These are phyloP conservation scores for Drosophila histrio DNA, from an alignment of 2,888 invertebrate genomes.

Conservation along the genomic window DNA sequence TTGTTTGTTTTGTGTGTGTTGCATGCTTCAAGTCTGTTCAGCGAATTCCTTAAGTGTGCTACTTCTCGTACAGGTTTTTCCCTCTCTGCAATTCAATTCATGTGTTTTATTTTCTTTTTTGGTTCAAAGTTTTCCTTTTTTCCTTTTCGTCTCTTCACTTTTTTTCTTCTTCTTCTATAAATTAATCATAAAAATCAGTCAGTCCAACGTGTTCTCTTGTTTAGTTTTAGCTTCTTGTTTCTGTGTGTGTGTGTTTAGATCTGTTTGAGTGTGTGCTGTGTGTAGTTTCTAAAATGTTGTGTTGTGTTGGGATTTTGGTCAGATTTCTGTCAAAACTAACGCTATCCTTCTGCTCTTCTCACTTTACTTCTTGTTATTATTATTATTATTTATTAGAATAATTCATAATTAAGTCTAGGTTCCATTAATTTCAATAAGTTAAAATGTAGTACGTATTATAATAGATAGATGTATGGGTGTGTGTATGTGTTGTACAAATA, in stretches of 20 bases:
- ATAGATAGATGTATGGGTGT: conserved; percentile 39
- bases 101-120: conserved; percentile 25
- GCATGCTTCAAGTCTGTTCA: conserved; percentile 57
- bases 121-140: conserved; percentile 21
- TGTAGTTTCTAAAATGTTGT: conserved; percentile 2
- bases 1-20: too few relatives aligned
- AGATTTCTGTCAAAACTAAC: conserved; percentile 7
- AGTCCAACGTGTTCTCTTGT: conserved; percentile 66
- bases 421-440: conserved; percentile 66
- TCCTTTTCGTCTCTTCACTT: conserved; percentile 4
- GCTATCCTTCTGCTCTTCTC: conserved; percentile 8
- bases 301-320: conserved; percentile 23
- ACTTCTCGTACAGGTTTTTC: conserved; percentile 25
- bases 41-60: conserved; percentile 62
- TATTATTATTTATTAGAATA: conserved; percentile 42
- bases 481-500: conserved; percentile 59
- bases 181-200: conserved; percentile 75
- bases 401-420: conserved; percentile 52
- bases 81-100: conserved; percentile 37
- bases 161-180: conserved; percentile 27
- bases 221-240: conserved; percentile 55
- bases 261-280: conserved; percentile 7
- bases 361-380: neutral
- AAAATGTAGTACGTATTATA: conserved; percentile 67
- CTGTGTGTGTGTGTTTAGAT: conserved; percentile 1